Base-by-base conservation (phyloP, 2,888 invertebrate genomes). In the Gryllus longicercus region DNA sequence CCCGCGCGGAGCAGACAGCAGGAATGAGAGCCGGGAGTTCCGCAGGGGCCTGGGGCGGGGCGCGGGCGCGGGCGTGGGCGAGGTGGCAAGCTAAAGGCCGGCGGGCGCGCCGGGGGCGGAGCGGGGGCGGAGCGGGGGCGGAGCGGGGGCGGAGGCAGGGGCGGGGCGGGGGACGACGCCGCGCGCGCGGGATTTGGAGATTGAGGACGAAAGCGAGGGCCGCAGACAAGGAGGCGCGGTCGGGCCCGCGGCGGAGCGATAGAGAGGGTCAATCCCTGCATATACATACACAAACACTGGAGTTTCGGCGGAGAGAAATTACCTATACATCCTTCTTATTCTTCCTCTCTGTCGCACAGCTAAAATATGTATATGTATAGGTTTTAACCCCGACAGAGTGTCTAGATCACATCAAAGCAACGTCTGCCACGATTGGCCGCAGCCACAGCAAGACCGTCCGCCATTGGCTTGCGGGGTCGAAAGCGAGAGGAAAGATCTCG, bases 391-490 rank as follows among this genome's bases (percentile, higher is more conserved):
- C 16, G 38, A 38, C 38, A 38, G 38, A n/a, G 63, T 14, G 16
- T 74, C 79, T 74, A 77, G 76, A 76, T 76, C 50, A 78, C 80
- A 78, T 78, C 78, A 49, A 63, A 77, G 80, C 50, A 78, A 80
- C 80, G 76, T 78, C 80, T 76, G n/a, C 79, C 78, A 78, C 80
- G 82, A 82, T 81, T 82, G 82, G 82, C 78, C 76, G 81, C 79
- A 79, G 78, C 80, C 76, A 81, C 75, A 78, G 81, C 78, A 82
- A 81, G 81, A 81, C 81, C 80, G 79, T 79, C 80, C 80, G 81
- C 82, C 80, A 82, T 82, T 82, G 82, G 82, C 81, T 81, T 80
- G 77, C 80, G 23, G 63, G 78, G 51, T 78, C 51, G 74, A 75
- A 77, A 78, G 75, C 50, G 74, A 75, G 51, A 75, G 49, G 78